Percentiles rank a stretch among this genome's conserved stretches.
Conservation (phyloP, 2,888 invertebrate genomes). For the Augiades crinisus region DNA sequence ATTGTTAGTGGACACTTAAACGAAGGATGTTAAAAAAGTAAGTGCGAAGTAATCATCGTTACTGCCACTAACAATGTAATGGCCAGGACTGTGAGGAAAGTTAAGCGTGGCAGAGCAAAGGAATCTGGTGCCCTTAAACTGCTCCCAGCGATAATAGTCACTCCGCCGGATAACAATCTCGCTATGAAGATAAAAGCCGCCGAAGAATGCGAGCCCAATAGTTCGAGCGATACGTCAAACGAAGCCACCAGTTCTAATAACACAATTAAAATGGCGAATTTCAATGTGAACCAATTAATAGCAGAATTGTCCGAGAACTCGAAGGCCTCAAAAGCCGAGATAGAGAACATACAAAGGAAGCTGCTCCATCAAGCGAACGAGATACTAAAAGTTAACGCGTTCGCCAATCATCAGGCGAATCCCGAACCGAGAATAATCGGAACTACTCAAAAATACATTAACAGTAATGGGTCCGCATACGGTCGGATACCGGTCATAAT, state of each 20-base stretch:
- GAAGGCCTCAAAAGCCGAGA: constrained; percentile 67
- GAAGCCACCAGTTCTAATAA: constrained; percentile 35
- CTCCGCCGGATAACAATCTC: constrained; percentile 48
- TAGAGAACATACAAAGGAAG: constrained; percentile 69
- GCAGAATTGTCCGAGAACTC: constrained; percentile 72
- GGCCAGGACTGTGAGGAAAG: constrained; percentile 87
- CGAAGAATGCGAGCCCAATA: constrained; percentile 41
- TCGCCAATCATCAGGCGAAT: constrained; percentile 52
- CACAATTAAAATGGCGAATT: constrained; percentile 54
- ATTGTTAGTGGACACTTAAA: constrained; percentile 27
- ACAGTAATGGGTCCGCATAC: constrained; percentile 55
- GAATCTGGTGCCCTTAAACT: constrained; percentile 47
- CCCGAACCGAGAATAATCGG: constrained; percentile 58
- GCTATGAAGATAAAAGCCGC: constrained; percentile 66
- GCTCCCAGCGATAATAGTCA: constrained; percentile 60
- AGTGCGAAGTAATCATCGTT: constrained; percentile 54
- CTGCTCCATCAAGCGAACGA: constrained; percentile 71
- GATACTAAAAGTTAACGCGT: constrained; percentile 73
- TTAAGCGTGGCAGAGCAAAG: constrained; percentile 83
- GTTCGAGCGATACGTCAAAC: constrained; percentile 32
- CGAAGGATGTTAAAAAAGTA: constrained; percentile 32
- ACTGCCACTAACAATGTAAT: constrained; percentile 80
- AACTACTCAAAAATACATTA: constrained; percentile 54
- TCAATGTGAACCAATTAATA: constrained; percentile 69
- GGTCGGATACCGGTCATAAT: constrained; percentile 38